Base-by-base conservation (phyloP, 2,113 vertebrate species). In the Galeopterus variegatus region DNA sequence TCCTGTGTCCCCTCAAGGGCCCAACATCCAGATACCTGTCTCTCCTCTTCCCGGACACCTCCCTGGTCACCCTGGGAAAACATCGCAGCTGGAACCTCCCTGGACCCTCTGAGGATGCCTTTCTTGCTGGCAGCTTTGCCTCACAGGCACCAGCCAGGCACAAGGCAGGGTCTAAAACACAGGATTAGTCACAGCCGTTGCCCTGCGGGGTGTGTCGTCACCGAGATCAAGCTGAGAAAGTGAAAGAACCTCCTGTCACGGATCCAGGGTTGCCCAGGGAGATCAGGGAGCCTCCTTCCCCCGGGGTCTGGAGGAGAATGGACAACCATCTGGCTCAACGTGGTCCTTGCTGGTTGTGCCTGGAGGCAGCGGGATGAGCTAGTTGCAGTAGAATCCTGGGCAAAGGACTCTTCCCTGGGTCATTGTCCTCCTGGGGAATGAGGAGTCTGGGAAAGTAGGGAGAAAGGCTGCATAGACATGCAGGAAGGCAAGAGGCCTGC, bases 101-200 rank as follows among this genome's bases (percentile, higher is more conserved):
- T 8, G 11, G 5, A 6, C 56, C 56, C 70, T 79, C 67, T 64
- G 60, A 7, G 52, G 36, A 69, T 56, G 52, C 60, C 77, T 58
- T 45, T 56, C 67, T 33, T 15, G 2, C 14, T 6, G 7, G 70
- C 60, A 87, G 36, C 28, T 88, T 48, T 28, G 52, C 65, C 41
- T 75, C 54, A 21, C 26, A 17, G 76, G 77, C 82, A 56, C 58
- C n/a, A 58, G 75, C 15, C 0, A 56, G 41, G 60, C 77, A 36
- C 31, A 21, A 75, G 45, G 81, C 95, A 93, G 58, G 18, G 52
- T 60, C 92, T 58, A 54, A 76, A n/a, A 58, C 19, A 14, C 90
- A 81, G 75, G 54, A 62, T 90, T 76, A 88, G 85, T 97, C 96
- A 70, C 95, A 82, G 95, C 95, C 77, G 65, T 50, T 70, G 50